Evolutionary conservation across 2,797 vertebrate genomes (phyloP), one percentile per base, ranked within the genome.

Genomic region (Syndactyla subalaris): DNA sequence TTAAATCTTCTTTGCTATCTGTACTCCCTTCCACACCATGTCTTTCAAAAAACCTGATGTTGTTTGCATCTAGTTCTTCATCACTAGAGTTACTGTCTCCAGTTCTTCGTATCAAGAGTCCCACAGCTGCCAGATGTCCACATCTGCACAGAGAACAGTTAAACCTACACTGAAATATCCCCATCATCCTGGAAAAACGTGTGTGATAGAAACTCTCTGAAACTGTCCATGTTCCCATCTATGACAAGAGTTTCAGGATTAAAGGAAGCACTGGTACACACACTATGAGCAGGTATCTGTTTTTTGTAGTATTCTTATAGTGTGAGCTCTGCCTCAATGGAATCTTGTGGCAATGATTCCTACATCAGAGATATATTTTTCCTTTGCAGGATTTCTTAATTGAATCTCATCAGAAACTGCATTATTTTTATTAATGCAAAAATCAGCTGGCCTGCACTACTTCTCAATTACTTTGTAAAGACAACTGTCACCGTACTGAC

Each of bases 11-110:
- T 74, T 91, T 97, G 80, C 88, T 89, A 67, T 98, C 98, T 19
- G 98, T 98, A 89, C 98, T 98, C 48, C 98, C 98, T 91, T 98
- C 98, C 71, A 98, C 97, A 55, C 97, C 96, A 17, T 98, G 98
- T 55, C 85, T 97, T 91, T 97, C 87, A 80, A 98, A 98, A 92
- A 97, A 97, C 39, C 93, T 91, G 1, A 68, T 16, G 39, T 98
- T 96, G 22, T 85, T 91, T 57, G 95, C 94, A 59, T 97, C 96
- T 41, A 98, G 71, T 86, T 98, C 98, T 95, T 96, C 96, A 34
- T 97, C 92, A 63, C 88, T 96, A 10, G 97, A 97, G 86, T 97
- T 74, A 75, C 10, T 94, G 29, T 96, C 93, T 55, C 97, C 97
- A 73, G 91, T 94, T 90, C 93, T 97, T 59, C 83, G 87, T 30